These are phyloP conservation scores for Poecilus cupreus DNA, from an alignment of 2,888 invertebrate genomes.

Conservation along the genomic window DNA sequence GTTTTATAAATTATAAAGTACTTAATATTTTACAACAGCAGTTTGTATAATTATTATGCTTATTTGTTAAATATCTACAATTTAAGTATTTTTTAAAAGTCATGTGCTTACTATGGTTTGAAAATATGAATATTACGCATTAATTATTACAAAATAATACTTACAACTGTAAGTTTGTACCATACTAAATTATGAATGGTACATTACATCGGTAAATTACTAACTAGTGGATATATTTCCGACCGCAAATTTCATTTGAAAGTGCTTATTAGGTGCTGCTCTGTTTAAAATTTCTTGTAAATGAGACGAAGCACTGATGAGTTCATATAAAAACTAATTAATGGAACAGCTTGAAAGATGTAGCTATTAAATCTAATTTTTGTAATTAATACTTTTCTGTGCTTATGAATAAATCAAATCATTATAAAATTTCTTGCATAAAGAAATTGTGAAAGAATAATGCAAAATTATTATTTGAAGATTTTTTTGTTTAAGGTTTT, in stretches of 20 bases:
- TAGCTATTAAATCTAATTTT: slow-evolving; percentile 29
- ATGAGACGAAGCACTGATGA: not conserved
- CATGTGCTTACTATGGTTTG: too few species aligned
- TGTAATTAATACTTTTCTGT: slow-evolving; percentile 13
- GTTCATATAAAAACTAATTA: slow-evolving; percentile 34
- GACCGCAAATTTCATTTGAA: not conserved
- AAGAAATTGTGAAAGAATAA: not conserved
- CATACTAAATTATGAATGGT: too few species aligned
- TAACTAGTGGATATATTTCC: not conserved
- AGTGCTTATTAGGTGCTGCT: slow-evolving; percentile 32
- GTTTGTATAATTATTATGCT: too few species aligned
- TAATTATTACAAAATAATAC: too few species aligned
- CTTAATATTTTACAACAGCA: not conserved
- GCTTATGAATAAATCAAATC: not conserved
- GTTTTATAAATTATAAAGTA: slow-evolving; percentile 12
- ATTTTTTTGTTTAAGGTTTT: not conserved
- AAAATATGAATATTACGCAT: too few species aligned
- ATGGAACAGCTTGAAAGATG: slow-evolving; percentile 12
- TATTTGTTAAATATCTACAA: too few species aligned
- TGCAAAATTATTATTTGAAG: not conserved
- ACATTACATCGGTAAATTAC: not conserved
- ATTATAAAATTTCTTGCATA: not conserved
- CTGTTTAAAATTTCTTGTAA: slow-evolving; percentile 17
- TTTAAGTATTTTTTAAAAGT: too few species aligned
- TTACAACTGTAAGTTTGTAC: too few species aligned